Evolutionary conservation across 2,888 invertebrate genomes (phyloP).

Genomic region (Pseudococcus jackbeardsleyi): DNA sequence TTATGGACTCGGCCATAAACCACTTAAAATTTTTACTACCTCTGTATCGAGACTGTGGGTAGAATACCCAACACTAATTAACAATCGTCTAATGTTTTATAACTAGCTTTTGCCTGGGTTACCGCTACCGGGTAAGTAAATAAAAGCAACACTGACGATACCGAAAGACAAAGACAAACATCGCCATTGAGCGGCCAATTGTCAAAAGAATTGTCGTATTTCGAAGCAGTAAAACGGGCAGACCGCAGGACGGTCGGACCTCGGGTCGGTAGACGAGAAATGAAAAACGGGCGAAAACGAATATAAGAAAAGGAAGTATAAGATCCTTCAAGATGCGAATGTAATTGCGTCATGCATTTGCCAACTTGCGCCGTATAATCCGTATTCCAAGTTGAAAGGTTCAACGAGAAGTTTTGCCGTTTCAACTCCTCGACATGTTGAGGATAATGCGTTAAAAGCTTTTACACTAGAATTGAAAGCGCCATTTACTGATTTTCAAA

Average conservation of each 20-base stretch:
- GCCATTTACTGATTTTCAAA: constrained; percentile 64
- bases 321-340: constrained; percentile 50
- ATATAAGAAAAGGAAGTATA: constrained; percentile 37
- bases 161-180: background rate
- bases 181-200: background rate
- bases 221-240: background rate
- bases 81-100: constrained; percentile 8
- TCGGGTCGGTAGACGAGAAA: background rate
- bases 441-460: constrained; percentile 64
- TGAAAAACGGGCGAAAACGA: constrained; percentile 9
- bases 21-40: background rate
- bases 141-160: background rate
- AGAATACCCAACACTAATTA: constrained; percentile 2
- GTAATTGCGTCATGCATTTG: constrained; percentile 62
- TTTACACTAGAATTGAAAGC: constrained; percentile 63
- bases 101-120: background rate
- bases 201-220: background rate
- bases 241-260: background rate
- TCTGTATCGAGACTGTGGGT: background rate
- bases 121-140: background rate
- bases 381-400: constrained; percentile 58
- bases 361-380: constrained; percentile 55
- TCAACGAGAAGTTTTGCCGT: constrained; percentile 62
- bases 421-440: constrained; percentile 61
- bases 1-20: background rate